phyloP scores from a whole-genome alignment of 2,888 invertebrate genomes.

The Sisyra terminalis region DNA sequence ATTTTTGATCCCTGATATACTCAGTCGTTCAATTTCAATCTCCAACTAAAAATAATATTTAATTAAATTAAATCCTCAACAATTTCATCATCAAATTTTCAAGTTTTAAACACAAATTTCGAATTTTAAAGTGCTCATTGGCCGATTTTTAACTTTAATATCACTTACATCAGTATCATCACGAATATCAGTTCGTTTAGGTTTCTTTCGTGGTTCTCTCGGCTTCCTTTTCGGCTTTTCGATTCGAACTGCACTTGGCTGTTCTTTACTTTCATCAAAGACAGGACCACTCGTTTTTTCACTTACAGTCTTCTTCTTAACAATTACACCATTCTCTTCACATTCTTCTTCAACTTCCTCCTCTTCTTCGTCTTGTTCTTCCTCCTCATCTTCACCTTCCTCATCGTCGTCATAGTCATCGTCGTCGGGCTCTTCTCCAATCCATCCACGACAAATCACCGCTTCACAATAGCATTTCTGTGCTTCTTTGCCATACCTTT shows the following conservation, averaged over 20 bases:
- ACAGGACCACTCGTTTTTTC: slow-evolving; percentile 6
- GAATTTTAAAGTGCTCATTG: no score
- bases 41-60: slow-evolving; percentile 57
- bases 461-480: slow-evolving; percentile 93
- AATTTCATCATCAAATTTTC: no score
- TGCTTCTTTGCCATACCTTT: slow-evolving; percentile 90
- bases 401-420: slow-evolving; percentile 42
- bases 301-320: slow-evolving; percentile 31
- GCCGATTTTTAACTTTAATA: no score
- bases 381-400: slow-evolving; percentile 28
- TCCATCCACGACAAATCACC: slow-evolving; percentile 81
- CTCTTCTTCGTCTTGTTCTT: slow-evolving; percentile 24
- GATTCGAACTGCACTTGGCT: slow-evolving; percentile 13
- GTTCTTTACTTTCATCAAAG: no score
- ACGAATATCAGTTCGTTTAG: slow-evolving; percentile 30
- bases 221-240: slow-evolving; percentile 15
- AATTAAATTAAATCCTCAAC: no score
- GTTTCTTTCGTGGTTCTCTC: slow-evolving; percentile 7
- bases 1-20: slow-evolving; percentile 67
- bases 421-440: slow-evolving; percentile 75
- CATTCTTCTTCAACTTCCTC: slow-evolving; percentile 21
- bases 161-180: slow-evolving; percentile 46
- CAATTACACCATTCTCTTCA: slow-evolving; percentile 21
- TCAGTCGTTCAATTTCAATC: slow-evolving; percentile 72
- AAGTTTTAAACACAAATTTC: no score